These are phyloP conservation scores for Zoanthus solanderi DNA, from an alignment of 92 coral and sea anemone genomes.

Conservation along the genomic window DNA sequence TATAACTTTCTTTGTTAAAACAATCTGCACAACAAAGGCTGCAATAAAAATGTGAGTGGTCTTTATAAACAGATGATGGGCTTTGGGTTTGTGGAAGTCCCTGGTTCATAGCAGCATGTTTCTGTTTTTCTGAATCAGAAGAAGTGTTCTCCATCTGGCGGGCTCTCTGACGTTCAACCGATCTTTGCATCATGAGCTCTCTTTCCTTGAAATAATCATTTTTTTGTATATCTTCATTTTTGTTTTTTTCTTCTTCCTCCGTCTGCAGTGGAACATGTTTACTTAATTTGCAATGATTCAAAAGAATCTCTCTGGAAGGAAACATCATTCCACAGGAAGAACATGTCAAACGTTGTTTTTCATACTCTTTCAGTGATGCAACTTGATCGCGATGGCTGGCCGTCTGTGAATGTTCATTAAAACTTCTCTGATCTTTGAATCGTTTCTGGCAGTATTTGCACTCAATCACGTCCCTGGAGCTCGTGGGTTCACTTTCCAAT, in stretches of 20 bases:
- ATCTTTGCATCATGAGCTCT: constrained; percentile 31
- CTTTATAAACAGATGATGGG: background rate
- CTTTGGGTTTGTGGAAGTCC: background rate
- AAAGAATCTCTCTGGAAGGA: constrained; percentile 47
- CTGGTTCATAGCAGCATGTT: constrained; percentile 16
- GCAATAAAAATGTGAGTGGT: constrained; percentile 57
- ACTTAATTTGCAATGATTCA: constrained; percentile 45
- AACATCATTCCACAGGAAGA: constrained; percentile 57
- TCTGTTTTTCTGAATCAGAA: constrained; percentile 42
- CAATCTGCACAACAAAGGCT: constrained; percentile 48
- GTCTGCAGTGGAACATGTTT: constrained; percentile 57
- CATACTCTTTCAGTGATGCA: constrained; percentile 43
- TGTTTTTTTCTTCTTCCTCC: constrained; percentile 16
- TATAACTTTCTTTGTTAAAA: constrained; percentile 32
- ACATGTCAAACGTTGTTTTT: constrained; percentile 49
- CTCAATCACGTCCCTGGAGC: constrained; percentile 42
- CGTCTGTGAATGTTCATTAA: constrained; percentile 52
- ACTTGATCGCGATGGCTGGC: constrained; percentile 56
- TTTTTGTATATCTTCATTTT: constrained; percentile 24
- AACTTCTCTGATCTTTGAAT: constrained; percentile 51
- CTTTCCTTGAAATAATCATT: constrained; percentile 11
- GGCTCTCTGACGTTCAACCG: constrained; percentile 36
- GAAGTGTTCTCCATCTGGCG: constrained; percentile 13
- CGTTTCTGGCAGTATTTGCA: constrained; percentile 68
- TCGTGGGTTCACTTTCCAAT: constrained; percentile 28